These are phyloP conservation scores for Bellardia bayeri DNA, from an alignment of 2,888 invertebrate species.

Conservation along the genomic window DNA sequence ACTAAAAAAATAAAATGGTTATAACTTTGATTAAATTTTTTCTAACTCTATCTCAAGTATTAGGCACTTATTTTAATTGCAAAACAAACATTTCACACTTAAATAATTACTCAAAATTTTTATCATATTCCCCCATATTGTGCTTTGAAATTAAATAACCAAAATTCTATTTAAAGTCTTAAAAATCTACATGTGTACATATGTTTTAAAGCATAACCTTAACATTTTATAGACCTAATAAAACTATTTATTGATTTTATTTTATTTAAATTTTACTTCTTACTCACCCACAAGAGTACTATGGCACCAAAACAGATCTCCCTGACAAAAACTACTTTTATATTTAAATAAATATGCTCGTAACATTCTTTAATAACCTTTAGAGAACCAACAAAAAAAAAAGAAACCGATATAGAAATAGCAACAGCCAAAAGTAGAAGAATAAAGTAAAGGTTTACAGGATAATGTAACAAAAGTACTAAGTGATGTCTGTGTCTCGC, in stretches of 20 bases:
- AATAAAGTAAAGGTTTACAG: slow-evolving; percentile 71
- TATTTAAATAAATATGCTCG: slow-evolving; percentile 67
- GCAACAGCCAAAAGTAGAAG: slow-evolving; percentile 45
- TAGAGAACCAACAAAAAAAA: not conserved
- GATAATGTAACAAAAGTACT: slow-evolving; percentile 72
- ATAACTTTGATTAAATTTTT: too few relatives aligned
- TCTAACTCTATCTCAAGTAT: too few relatives aligned
- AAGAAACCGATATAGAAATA: not conserved
- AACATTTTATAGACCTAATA: slow-evolving; percentile 62
- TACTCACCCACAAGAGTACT: slow-evolving; percentile 1
- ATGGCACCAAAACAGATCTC: too few relatives aligned
- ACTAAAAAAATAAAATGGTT: too few relatives aligned
- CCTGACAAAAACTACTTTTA: slow-evolving; percentile 33
- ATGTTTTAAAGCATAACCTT: slow-evolving; percentile 2
- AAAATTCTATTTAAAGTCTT: not conserved
- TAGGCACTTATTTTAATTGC: too few relatives aligned
- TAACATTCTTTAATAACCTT: slow-evolving; percentile 71
- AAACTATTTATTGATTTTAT: slow-evolving; percentile 67
- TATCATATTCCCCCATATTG: too few relatives aligned
- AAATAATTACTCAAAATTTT: too few relatives aligned
- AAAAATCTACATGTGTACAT: slow-evolving; percentile 11
- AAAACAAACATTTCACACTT: too few relatives aligned
- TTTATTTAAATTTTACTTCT: slow-evolving; percentile 56
- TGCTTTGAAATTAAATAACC: too few relatives aligned
- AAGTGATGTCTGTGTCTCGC: slow-evolving; percentile 73